phyloP scores from a whole-genome alignment of 1,140 invertebrate species.

The Zaprionus camerounensis region DNA sequence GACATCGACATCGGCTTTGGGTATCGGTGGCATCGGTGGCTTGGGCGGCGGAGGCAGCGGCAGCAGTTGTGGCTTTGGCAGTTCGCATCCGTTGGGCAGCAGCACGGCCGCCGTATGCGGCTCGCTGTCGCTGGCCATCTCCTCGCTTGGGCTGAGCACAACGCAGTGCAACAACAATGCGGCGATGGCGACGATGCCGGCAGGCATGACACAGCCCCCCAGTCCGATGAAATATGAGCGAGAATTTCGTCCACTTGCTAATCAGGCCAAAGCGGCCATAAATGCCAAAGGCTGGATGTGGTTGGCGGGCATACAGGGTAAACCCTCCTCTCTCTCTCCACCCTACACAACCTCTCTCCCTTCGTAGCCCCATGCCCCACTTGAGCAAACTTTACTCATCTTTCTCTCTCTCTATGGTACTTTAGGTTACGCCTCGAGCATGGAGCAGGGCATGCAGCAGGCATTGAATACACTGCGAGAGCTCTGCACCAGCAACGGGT shows the following conservation, averaged over 20 bases:
- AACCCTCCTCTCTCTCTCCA: slow-evolving; percentile 23
- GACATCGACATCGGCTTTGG: slow-evolving; percentile 49
- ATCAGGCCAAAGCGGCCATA: slow-evolving; percentile 86
- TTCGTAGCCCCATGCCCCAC: background rate
- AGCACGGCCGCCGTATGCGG: slow-evolving; percentile 82
- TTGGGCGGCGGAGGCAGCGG: slow-evolving; percentile 13
- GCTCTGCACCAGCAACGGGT: slow-evolving; percentile 84
- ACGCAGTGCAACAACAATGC: slow-evolving; percentile 48
- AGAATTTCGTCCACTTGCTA: slow-evolving; percentile 80
- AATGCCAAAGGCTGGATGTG: slow-evolving; percentile 92
- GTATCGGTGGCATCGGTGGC: slow-evolving; percentile 20
- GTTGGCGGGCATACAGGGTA: slow-evolving; percentile 90
- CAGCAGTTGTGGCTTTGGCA: slow-evolving; percentile 54
- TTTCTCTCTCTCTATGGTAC: background rate
- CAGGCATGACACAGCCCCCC: slow-evolving; percentile 65
- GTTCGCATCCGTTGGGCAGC: slow-evolving; percentile 61
- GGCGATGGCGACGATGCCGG: slow-evolving; percentile 42
- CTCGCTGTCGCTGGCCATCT: slow-evolving; percentile 81
- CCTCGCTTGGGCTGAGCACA: slow-evolving; percentile 75
- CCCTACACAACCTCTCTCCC: background rate
- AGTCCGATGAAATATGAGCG: slow-evolving; percentile 82
- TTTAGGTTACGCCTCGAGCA: slow-evolving; percentile 62
- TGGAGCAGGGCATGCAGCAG: slow-evolving; percentile 71
- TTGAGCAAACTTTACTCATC: background rate
- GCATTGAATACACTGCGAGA: slow-evolving; percentile 64